Evolutionary conservation across 2,888 invertebrate species (phyloP).

Genomic region (Oscheius sp.): DNA sequence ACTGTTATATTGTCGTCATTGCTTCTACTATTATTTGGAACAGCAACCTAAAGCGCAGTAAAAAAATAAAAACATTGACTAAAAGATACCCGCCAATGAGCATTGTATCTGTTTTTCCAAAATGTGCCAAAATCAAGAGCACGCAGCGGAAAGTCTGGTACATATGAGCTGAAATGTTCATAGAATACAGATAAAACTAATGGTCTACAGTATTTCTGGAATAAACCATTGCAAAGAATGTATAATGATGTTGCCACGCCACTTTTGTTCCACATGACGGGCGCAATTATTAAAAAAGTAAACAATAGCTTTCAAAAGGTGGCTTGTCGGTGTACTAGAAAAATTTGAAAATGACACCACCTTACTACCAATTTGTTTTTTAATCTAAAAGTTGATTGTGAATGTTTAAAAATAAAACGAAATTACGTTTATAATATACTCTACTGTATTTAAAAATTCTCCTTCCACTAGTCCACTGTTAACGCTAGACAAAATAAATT

Average conservation of each 20-base stretch:
- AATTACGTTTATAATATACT: conserved; percentile 11
- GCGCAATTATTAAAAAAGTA: not conserved
- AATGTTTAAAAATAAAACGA: not conserved
- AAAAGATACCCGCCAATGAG: conserved; percentile 15
- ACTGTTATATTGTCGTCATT: conserved; percentile 1
- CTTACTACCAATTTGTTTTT: not conserved
- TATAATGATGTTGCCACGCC: not conserved
- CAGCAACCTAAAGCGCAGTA: not conserved
- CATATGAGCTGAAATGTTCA: conserved; percentile 11
- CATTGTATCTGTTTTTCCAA: not conserved
- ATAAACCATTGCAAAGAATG: conserved; percentile 6
- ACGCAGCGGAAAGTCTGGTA: not conserved
- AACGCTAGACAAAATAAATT: not conserved
- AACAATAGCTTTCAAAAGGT: not conserved
- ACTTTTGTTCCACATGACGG: not conserved
- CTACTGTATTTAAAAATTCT: conserved; percentile 12
- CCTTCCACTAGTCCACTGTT: not conserved
- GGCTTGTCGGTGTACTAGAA: not conserved
- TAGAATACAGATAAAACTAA: not conserved
- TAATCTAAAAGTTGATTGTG: not conserved
- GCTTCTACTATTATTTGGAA: not conserved
- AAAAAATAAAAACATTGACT: not conserved
- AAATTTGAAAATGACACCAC: not conserved
- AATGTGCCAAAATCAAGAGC: conserved; percentile 15
- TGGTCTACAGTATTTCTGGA: conserved; percentile 3